Percentiles rank a stretch among this genome's conserved stretches.
phyloP scores from a whole-genome alignment of 2,113 vertebrate genomes.

The Xenopus borealis region DNA sequence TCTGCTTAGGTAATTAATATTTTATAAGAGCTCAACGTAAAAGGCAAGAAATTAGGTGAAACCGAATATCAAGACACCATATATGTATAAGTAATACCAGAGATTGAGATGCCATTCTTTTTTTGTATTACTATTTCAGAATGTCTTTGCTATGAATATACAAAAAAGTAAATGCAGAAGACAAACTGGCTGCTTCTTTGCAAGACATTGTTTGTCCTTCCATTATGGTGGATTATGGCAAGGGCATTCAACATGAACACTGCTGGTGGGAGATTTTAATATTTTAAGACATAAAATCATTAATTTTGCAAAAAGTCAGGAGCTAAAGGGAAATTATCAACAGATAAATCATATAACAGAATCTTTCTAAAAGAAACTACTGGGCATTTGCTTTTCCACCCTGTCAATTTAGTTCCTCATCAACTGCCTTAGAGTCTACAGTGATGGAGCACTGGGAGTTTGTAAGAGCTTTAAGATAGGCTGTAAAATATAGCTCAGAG shows the following conservation, averaged over 20 bases:
- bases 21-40: too few relatives aligned
- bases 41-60: too few relatives aligned
- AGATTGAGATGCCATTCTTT: too few relatives aligned
- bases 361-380: conserved; percentile 54
- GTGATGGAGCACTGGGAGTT: conserved; percentile 48
- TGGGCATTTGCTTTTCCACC: conserved; percentile 56
- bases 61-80: too few relatives aligned
- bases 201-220: conserved; percentile 51
- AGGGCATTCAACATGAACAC: conserved; percentile 52
- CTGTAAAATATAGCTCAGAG: too few relatives aligned
- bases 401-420: conserved; percentile 60
- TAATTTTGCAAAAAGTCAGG: conserved; percentile 64
- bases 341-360: conserved; percentile 52
- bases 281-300: conserved; percentile 65
- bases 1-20: too few relatives aligned
- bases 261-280: conserved; percentile 54
- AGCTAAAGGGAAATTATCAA: conserved; percentile 59
- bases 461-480: conserved; percentile 46
- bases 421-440: conserved; percentile 48
- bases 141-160: too few relatives aligned
- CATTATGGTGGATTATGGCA: conserved; percentile 25
- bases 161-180: too few relatives aligned
- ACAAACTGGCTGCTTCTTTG: neutral
- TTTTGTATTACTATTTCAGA: too few relatives aligned
- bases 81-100: too few relatives aligned